phyloP scores from a whole-genome alignment of 2,797 vertebrate genomes.

The Sebastes flavidus region DNA sequence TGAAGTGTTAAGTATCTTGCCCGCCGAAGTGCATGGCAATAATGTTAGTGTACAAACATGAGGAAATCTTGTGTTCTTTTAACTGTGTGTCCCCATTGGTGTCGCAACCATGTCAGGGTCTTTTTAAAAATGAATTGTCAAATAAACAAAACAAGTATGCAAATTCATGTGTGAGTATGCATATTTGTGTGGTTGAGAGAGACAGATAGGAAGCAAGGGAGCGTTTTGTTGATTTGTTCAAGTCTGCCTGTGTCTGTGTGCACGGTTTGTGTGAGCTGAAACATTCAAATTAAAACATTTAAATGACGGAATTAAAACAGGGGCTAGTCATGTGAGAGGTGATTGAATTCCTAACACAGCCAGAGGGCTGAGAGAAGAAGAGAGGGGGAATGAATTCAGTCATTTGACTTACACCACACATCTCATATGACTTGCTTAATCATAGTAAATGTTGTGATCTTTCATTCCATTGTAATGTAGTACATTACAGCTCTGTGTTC shows the following conservation, averaged over 20 bases:
- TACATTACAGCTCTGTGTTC: not conserved
- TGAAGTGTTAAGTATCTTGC: not conserved
- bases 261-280: not conserved
- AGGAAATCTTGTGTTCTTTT: not conserved
- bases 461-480: not conserved
- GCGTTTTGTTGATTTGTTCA: slow-evolving; percentile 1
- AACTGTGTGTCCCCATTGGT: not conserved
- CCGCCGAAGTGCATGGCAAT: not conserved
- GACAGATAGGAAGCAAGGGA: not conserved
- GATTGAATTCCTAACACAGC: slow-evolving; percentile 32
- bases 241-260: not conserved
- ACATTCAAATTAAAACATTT: slow-evolving; percentile 35
- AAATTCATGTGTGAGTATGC: not conserved
- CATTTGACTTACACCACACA: not conserved
- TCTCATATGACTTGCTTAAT: slow-evolving; percentile 17
- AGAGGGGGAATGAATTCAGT: not conserved
- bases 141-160: not conserved
- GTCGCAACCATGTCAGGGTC: not conserved
- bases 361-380: slow-evolving; percentile 1
- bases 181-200: not conserved
- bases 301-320: slow-evolving; percentile 34
- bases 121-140: not conserved
- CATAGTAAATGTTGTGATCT: not conserved
- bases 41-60: not conserved
- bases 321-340: slow-evolving; percentile 29